A percentile compares a stretch with the other conserved stretches of the same genome.
Conservation (phyloP, 2,888 invertebrate species). For the Callyntrura guangdongensis region DNA sequence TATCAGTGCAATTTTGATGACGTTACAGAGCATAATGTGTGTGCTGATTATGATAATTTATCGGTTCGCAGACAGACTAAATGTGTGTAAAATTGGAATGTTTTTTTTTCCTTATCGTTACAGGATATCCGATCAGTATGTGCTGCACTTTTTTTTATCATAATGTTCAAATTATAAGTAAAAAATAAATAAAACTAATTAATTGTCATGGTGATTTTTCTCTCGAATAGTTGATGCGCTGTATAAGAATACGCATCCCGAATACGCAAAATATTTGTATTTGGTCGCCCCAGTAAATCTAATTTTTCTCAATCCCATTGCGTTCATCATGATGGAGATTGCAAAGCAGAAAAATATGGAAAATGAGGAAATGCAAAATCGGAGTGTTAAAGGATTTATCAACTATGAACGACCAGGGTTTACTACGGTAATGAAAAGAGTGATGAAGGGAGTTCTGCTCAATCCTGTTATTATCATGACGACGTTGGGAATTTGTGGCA, state of each 20-base stretch:
- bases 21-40: too few species aligned
- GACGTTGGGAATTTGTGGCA: slow-evolving; percentile 94
- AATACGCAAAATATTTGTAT: slow-evolving; percentile 96
- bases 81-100: too few species aligned
- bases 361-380: slow-evolving; percentile 79
- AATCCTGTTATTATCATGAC: slow-evolving; percentile 98
- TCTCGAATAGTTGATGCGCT: slow-evolving; percentile 91
- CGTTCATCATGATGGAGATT: slow-evolving; percentile 95
- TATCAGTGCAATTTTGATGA: too few species aligned
- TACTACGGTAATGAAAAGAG: slow-evolving; percentile 85
- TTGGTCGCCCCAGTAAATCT: slow-evolving; percentile 97
- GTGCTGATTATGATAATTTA: too few species aligned
- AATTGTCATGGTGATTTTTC: not conserved
- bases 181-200: slow-evolving; percentile 20
- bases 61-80: too few species aligned
- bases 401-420: slow-evolving; percentile 72
- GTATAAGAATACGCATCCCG: slow-evolving; percentile 94
- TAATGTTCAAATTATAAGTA: not conserved
- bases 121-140: slow-evolving; percentile 97
- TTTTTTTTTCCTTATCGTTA: too few species aligned
- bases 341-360: slow-evolving; percentile 87
- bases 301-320: slow-evolving; percentile 96
- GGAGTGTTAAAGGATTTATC: slow-evolving; percentile 73
- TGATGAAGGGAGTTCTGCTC: slow-evolving; percentile 90
- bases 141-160: not conserved